Evolutionary conservation across 2,113 vertebrate genomes (phyloP).

Genomic region (Microcebus lehilahytsara): DNA sequence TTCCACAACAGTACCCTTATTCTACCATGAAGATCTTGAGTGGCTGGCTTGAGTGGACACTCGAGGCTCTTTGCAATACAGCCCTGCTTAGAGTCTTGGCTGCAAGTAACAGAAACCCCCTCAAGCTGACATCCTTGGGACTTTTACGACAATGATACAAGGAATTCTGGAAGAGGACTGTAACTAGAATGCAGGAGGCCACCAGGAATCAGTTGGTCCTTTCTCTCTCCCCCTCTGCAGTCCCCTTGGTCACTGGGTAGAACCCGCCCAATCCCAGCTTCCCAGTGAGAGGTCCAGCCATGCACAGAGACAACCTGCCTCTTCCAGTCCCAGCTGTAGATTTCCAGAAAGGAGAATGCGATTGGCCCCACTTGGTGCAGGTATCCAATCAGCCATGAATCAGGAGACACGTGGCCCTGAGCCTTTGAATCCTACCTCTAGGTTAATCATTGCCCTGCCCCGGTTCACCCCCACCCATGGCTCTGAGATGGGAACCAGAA

Average conservation of each 20-base stretch:
- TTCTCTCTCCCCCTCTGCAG: not conserved
- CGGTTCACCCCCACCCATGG: fast-evolving
- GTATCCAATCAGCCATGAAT: not conserved
- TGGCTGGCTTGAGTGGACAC: not conserved
- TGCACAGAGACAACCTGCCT: not conserved
- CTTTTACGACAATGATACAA: not conserved
- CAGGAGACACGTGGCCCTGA: not conserved
- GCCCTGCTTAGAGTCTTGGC: not conserved
- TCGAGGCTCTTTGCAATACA: not conserved
- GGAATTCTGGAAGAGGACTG: not conserved
- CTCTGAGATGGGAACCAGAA: not conserved
- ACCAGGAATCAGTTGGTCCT: not conserved
- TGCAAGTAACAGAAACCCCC: not conserved
- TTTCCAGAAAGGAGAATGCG: not conserved
- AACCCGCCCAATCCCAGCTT: not conserved
- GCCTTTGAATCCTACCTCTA: not conserved
- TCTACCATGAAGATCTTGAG: not conserved
- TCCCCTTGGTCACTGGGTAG: not conserved
- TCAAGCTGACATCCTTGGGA: too few relatives aligned
- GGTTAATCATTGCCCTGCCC: not conserved
- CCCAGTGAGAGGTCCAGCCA: not conserved
- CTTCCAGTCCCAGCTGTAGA: not conserved
- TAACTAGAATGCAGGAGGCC: not conserved
- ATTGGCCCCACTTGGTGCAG: not conserved
- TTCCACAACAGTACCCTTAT: not conserved